Base-by-base conservation (phyloP, 1,140 invertebrate species). In the Trichonephila inaurata region DNA sequence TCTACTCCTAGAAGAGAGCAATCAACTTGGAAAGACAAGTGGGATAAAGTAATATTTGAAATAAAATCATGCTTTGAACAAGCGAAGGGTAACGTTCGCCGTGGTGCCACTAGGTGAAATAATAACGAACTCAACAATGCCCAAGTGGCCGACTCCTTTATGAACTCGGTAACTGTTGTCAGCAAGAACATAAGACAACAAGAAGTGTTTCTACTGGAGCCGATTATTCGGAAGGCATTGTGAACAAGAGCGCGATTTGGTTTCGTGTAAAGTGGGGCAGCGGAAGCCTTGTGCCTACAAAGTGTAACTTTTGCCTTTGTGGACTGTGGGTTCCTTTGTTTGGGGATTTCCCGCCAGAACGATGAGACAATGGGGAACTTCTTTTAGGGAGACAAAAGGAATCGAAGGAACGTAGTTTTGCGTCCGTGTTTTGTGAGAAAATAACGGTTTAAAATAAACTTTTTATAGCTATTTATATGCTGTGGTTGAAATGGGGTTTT, bases 201-300 rank as follows among this genome's bases (percentile, higher is more conserved):
- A 24, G 66, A 24, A 69, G 24, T 69, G 72, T 77, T 77, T 33
- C 72, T 18, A 33, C 28, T 77, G 24, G 18, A 18, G 72, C 24
- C 33, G 72, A 77, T 77, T 77, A 40, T 28, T 77, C 1, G 24
- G 0, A 18, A 33, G 33, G 33, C 33, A 77, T 28, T 77, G 72
- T 77, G 33, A 77, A 24, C 28, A 77, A 40, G 28, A 77, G 28
- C 28, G 72, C 18, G 72, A 77, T 77, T 77, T 33, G 72, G 33
- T 33, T 33, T 77, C 28, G 72, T 33, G 16, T 19, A 77, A 77
- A 33, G 24, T 77, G 14, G 72, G 16, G 4, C 72, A 77, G 72
- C 72, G 72, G 72, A 77, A 77, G 72, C 40, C 72, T 77, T 21
- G 72, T 33, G 72, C 72, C 72, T 18, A 77, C 72, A 33, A 28